Percentiles rank a stretch among this genome's conserved stretches.
These are phyloP conservation scores for Onychostruthus taczanowskii DNA, from an alignment of 2,113 vertebrate species.

Conservation along the genomic window DNA sequence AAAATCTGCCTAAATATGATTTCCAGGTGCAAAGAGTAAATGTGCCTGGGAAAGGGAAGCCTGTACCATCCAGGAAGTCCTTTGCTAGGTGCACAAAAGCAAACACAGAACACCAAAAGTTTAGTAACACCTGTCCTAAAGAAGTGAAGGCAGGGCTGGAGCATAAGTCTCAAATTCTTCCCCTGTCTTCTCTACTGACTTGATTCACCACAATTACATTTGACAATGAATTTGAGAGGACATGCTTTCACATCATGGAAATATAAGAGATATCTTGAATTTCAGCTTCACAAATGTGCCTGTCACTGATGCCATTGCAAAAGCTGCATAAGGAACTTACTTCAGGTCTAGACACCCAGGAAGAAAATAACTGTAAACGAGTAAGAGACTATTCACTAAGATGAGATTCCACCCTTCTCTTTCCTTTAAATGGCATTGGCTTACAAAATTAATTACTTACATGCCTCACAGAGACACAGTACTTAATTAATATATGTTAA, in stretches of 20 bases:
- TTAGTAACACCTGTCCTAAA: background rate
- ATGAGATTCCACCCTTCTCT: background rate
- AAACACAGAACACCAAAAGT: background rate
- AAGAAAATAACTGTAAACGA: constrained; percentile 11
- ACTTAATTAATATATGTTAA: constrained; percentile 31
- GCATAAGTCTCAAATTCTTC: background rate
- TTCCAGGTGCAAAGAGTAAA: background rate
- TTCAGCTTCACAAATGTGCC: background rate
- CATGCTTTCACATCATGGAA: background rate
- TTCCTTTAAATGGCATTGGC: background rate
- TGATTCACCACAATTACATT: background rate
- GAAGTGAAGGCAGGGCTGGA: background rate
- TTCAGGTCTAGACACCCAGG: background rate
- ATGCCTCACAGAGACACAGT: background rate
- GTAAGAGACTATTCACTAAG: background rate
- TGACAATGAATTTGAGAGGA: background rate
- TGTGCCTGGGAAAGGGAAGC: background rate
- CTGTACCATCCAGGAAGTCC: background rate
- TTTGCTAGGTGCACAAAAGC: background rate
- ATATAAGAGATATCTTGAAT: background rate
- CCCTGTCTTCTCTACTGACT: background rate
- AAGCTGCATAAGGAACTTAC: background rate
- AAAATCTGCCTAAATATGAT: background rate
- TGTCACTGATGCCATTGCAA: background rate
- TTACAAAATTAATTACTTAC: constrained; percentile 17